Evolutionary conservation across 2,888 invertebrate genomes (phyloP).

Genomic region (Hydriomena furcata): DNA sequence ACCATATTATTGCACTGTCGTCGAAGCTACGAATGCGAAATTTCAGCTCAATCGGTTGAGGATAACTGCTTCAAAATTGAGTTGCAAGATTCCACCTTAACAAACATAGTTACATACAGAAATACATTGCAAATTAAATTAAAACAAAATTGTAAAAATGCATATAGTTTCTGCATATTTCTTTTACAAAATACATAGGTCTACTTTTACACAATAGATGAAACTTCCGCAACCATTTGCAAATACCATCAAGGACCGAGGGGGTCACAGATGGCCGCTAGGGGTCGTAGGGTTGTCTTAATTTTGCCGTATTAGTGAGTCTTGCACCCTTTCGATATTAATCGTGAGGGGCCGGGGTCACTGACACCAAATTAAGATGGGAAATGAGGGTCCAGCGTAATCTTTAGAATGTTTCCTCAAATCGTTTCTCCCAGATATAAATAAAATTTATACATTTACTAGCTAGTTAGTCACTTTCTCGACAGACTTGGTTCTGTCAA

Average conservation of each 20-base stretch:
- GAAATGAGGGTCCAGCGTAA: constrained; percentile 58
- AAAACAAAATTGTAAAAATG: too few species aligned
- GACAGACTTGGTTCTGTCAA: too few species aligned
- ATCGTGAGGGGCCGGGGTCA: constrained; percentile 75
- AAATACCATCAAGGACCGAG: constrained; percentile 42
- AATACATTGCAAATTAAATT: too few species aligned
- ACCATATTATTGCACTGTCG: too few species aligned
- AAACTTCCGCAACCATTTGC: constrained; percentile 50
- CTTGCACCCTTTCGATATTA: constrained; percentile 78
- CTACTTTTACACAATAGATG: constrained; percentile 39
- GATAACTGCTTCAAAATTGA: too few species aligned
- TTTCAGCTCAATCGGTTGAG: too few species aligned
- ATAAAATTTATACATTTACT: too few species aligned
- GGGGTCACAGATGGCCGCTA: constrained; percentile 66
- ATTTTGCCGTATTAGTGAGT: constrained; percentile 75
- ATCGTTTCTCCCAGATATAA: not conserved
- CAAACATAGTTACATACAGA: too few species aligned
- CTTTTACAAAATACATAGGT: not conserved
- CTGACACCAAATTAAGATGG: constrained; percentile 75
- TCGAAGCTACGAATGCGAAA: too few species aligned
- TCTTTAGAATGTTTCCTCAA: constrained; percentile 39
- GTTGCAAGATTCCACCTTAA: too few species aligned
- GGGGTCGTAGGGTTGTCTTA: constrained; percentile 79
- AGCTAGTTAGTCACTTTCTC: too few species aligned
- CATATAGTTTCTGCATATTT: too few species aligned